Base-by-base conservation (phyloP, 2,888 invertebrate genomes). In the Thumatha senex region DNA sequence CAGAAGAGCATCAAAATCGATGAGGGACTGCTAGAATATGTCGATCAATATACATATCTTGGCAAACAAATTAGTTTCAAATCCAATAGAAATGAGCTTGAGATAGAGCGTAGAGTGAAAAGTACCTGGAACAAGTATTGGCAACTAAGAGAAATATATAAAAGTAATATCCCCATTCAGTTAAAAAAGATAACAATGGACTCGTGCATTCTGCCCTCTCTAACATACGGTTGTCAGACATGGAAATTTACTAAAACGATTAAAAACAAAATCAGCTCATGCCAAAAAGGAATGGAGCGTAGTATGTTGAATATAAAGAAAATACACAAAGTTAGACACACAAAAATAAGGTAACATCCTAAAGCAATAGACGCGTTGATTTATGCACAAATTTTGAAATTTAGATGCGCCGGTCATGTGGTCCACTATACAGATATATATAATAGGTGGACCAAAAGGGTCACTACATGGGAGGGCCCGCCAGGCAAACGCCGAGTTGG, bases 191-290 rank as follows among this genome's bases (percentile, higher is more conserved):
- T n/a, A n/a, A 40, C 39, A 31, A 40, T 47, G 18, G 18, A 24
- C 18, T 24, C 18, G 5, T 24, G 18, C 18, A 24, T 24, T 24
- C 18, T 41, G 1, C 41, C 42, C n/a, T 33, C 33, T 34, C 18
- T 50, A 29, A 46, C 45, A 13, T 50, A 44, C 35, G 45, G 47
- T 7, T 52, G 47, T 29, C 44, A 48, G 40, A 52, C 52, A 1
- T 51, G 47, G 44, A 51, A 51, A 34, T 47, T 42, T 29, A 39
- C 39, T 13, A 43, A 46, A n/a, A 52, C 18, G 24, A 36, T 38
- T 14, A 52, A 52, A 34, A 48, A 41, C 15, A 38, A 42, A 45
- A 40, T 48, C 40, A 40, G 11, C 7, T 43, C 43, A 33, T 43
- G 46, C 34, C 46, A 46, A n/a, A 14, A 34, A 43, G 46, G 39